phyloP scores from a whole-genome alignment of 2,113 vertebrate species.

The Cyrtonyx montezumae region DNA sequence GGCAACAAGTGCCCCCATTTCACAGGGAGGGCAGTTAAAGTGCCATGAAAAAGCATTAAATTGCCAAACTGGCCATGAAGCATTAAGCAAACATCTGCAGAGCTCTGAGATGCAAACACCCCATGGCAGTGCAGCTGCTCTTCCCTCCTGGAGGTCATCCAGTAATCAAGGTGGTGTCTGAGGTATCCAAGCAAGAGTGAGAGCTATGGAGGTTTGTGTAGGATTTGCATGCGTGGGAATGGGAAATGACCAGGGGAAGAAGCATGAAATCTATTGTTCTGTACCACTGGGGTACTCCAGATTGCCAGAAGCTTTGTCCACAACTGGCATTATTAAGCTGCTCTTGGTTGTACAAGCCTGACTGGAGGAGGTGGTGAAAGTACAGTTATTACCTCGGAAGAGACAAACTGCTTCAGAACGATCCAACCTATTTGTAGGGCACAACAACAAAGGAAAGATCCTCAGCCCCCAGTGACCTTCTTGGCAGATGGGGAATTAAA shows the following conservation, averaged over 20 bases:
- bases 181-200: neutral
- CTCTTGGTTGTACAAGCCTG: neutral
- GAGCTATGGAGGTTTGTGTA: neutral
- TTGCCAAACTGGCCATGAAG: neutral
- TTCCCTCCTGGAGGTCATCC: neutral
- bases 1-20: neutral
- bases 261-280: neutral
- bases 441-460: neutral
- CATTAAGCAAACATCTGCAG: neutral
- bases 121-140: neutral
- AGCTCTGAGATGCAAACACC: constrained; percentile 3
- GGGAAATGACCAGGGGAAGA: neutral
- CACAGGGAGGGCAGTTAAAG: neutral
- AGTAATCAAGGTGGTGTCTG: neutral
- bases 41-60: neutral
- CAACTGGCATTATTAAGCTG: rapidly evolving
- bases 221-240: neutral
- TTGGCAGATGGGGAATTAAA: neutral
- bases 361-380: neutral
- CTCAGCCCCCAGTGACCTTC: neutral
- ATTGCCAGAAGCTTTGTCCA: neutral
- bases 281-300: rapidly evolving
- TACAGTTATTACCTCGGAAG: neutral
- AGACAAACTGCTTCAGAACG: neutral
- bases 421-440: neutral